Base-by-base conservation (phyloP, 2,797 vertebrate species). In the Sebastes itinus region DNA sequence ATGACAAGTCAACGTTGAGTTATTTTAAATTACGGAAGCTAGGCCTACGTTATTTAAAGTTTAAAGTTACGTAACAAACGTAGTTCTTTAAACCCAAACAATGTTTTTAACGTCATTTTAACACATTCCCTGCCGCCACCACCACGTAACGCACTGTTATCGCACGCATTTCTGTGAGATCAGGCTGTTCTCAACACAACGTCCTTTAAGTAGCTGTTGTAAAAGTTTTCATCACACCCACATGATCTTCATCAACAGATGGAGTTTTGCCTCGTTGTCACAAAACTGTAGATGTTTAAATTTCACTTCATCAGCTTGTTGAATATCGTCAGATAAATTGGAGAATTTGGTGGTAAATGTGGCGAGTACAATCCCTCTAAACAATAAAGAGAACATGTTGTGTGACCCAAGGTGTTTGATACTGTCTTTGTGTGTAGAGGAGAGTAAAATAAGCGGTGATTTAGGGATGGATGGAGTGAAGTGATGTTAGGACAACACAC, bases 401-500 rank as follows among this genome's bases (percentile, higher is more conserved):
- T 62, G 30, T n/a, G n/a, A 62, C 28, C 60, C 30, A 2, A 4
- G 20, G 18, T 52, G 49, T 52, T 52, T n/a, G 49, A 0, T 46
- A 18, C 0, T 7, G 42, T 46, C 38, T 13, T 2, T 16, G 11
- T 35, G 38, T 58, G 35, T 5, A 11, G 14, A 35, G 11, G 20
- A 61, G 27, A 62, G 55, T 59, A 61, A 58, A 35, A 22, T 38
- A 28, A 67, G 56, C 66, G 20, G 27, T 18, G 46, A 80, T 63
- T 64, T 63, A n/a, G 32, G 73, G 27, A 62, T 33, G 64, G 72
- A 35, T 55, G 49, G 30, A 78, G 54, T 13, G 52, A 76, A 59
- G 77, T 77, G 52, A n/a, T 33, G 66, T 64, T 72, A 67, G 66
- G 54, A 25, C 62, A 60, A 61, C n/a, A 61, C 28, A 71, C 59